These are phyloP conservation scores for Drosophila sordidula DNA, from an alignment of 2,888 invertebrate species.

Conservation along the genomic window DNA sequence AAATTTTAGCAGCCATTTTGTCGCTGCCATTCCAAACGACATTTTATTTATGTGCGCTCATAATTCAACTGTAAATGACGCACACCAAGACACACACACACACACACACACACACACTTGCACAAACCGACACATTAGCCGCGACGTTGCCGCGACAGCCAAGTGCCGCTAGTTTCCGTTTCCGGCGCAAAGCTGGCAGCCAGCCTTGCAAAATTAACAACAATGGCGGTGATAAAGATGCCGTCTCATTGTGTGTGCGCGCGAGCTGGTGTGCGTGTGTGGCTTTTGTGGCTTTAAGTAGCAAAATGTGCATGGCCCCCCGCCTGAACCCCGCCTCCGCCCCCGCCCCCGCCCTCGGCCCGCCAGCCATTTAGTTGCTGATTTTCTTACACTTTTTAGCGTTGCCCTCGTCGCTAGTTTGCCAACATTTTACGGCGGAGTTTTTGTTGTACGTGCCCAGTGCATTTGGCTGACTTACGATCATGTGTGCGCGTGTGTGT, in stretches of 20 bases:
- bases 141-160: slow-evolving; percentile 54
- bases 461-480: slow-evolving; percentile 51
- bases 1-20: slow-evolving; percentile 75
- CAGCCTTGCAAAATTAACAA: slow-evolving; percentile 77
- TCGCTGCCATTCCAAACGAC: slow-evolving; percentile 65
- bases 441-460: slow-evolving; percentile 55
- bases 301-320: slow-evolving; percentile 64
- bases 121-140: slow-evolving; percentile 56
- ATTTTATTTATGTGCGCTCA: slow-evolving; percentile 78
- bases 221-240: slow-evolving; percentile 79
- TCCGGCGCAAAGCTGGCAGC: slow-evolving; percentile 69
- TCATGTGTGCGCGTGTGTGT: slow-evolving; percentile 9
- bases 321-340: background rate
- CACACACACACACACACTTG: slow-evolving; percentile 18
- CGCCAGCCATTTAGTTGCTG: slow-evolving; percentile 63
- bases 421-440: slow-evolving; percentile 61
- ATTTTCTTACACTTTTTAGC: slow-evolving; percentile 76
- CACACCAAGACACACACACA: slow-evolving; percentile 12
- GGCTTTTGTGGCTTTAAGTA: slow-evolving; percentile 80
- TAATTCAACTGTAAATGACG: slow-evolving; percentile 77
- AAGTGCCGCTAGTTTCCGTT: slow-evolving; percentile 79
- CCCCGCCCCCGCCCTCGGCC: background rate
- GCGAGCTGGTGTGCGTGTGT: slow-evolving; percentile 39
- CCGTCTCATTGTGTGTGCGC: slow-evolving; percentile 43
- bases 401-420: slow-evolving; percentile 59